Base-by-base conservation (phyloP, 2,888 invertebrate genomes). In the Trissolcus brochymenae region DNA sequence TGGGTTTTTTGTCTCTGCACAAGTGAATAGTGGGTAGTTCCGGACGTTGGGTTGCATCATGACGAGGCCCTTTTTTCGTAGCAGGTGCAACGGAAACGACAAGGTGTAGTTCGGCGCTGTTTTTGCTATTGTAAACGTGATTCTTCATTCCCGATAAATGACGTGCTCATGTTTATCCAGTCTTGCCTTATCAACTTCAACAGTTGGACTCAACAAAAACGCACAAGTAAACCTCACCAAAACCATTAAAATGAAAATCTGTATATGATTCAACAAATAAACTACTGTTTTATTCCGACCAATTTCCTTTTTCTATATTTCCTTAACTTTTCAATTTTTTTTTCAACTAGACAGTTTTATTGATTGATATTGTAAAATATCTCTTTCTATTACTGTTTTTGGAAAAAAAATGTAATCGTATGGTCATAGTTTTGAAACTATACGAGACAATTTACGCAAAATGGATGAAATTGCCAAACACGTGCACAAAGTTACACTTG, bases 51-150 rank as follows among this genome's bases (percentile, higher is more conserved):
- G 76, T 59, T 65, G 76, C 70, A 72, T 74, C 76, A 64, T 66
- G 68, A 59, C 71, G 68, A 76, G 76, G 54, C 75, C 72, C 67
- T 75, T 79, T 51, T 78, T 80, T 78, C 71, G 72, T 77, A 68
- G 77, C 80, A 80, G 80, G 78, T 80, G 80, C 73, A 75, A 77
- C 78, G 77, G 75, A 73, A 79, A 80, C 75, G 72, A 80, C 62
- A 51, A 62, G 73, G 73, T n/a, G n/a, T 59, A 68, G 77, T 67
- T 72, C 72, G 65, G 54, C 50, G 53, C 53, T 25, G 67, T 75
- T 76, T 77, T 75, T 74, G 66, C 73, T 49, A 50, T 73, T 65
- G 72, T 17, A 51, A 66, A 54, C 74, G 74, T 72, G 68, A 80
- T 78, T 78, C 65, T 64, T 62, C 60, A 35, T 68, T 66, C 46